phyloP scores from a whole-genome alignment of 2,888 invertebrate species.

The Atethmia centrago region DNA sequence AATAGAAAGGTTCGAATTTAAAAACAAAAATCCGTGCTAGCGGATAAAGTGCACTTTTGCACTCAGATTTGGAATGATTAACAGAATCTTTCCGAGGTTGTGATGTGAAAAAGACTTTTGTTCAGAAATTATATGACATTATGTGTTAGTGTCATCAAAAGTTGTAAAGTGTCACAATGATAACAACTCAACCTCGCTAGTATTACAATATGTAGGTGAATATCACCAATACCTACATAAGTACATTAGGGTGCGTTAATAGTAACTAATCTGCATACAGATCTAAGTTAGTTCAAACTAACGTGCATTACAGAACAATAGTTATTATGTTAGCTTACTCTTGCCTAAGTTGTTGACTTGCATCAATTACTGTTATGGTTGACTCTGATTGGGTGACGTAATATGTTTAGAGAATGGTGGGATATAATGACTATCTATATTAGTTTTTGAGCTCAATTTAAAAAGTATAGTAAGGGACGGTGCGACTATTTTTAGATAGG shows the following conservation, averaged over 20 bases:
- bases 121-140: too few species aligned
- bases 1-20: too few species aligned
- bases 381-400: slow-evolving; percentile 39
- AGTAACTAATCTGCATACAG: slow-evolving; percentile 31
- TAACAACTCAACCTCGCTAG: too few species aligned
- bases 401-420: neutral
- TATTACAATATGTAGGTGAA: neutral
- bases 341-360: slow-evolving; percentile 75
- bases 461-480: neutral
- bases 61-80: too few species aligned
- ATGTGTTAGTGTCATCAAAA: neutral
- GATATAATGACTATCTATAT: neutral
- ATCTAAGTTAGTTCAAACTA: slow-evolving; percentile 53
- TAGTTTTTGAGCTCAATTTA: neutral
- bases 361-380: slow-evolving; percentile 54
- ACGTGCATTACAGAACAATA: slow-evolving; percentile 67
- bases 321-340: slow-evolving; percentile 70
- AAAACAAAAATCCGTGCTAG: too few species aligned
- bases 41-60: too few species aligned
- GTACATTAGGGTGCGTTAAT: slow-evolving; percentile 27
- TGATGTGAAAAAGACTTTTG: too few species aligned
- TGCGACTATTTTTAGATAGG: neutral
- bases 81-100: too few species aligned
- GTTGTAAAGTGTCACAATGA: neutral
- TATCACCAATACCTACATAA: slow-evolving; percentile 1